These are phyloP conservation scores for Hylomyscus alleni DNA, from an alignment of 2,797 vertebrate species.

Conservation along the genomic window DNA sequence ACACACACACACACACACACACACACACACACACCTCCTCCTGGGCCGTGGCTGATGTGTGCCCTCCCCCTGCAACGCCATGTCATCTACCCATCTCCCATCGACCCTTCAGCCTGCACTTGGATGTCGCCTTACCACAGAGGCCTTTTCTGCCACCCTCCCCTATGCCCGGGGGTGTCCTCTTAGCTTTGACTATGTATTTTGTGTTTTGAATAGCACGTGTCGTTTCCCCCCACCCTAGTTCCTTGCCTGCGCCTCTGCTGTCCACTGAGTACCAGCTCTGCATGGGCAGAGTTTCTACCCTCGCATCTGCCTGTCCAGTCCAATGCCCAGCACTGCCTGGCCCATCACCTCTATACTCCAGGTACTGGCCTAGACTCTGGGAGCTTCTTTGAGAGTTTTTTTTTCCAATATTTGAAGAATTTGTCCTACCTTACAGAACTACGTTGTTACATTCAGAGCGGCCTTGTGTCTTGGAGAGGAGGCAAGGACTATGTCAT, in stretches of 20 bases:
- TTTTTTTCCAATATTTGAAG: not conserved
- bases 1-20: too few species aligned
- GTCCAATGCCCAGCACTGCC: too few species aligned
- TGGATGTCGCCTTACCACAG: not conserved
- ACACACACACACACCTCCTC: not conserved
- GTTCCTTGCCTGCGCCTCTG: not conserved
- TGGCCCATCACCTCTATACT: fast-evolving
- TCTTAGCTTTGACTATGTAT: not conserved
- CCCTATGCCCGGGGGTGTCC: too few species aligned
- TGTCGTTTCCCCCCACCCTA: too few species aligned
- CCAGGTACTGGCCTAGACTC: not conserved
- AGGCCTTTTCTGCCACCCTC: not conserved
- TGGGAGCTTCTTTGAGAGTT: not conserved
- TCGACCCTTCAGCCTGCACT: not conserved
- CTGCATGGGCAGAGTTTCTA: not conserved
- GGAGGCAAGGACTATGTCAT: fast-evolving
- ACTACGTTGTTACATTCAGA: not conserved
- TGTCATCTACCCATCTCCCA: not conserved
- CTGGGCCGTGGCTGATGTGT: not conserved
- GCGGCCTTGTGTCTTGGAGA: not conserved
- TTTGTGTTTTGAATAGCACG: not conserved
- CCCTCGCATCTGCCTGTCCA: not conserved
- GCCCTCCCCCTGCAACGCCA: not conserved
- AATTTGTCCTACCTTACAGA: not conserved
- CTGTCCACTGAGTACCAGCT: not conserved